Base-by-base conservation (phyloP, 2,113 vertebrate species). In the Nannospalax galili region DNA sequence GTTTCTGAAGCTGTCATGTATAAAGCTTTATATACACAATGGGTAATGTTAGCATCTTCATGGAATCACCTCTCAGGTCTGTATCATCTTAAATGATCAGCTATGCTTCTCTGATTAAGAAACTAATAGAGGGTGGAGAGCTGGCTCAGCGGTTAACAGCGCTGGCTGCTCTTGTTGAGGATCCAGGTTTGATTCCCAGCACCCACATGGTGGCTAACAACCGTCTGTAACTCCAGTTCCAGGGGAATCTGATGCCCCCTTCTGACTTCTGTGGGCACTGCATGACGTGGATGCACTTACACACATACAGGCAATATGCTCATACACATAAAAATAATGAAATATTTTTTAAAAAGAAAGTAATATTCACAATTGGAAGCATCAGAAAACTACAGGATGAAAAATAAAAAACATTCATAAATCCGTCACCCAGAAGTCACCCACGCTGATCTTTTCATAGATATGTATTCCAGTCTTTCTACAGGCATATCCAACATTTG, bases 111-210 rank as follows among this genome's bases (percentile, higher is more conserved):
- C 73, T 92, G 65, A 77, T 92, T 70, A 37, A 64, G 87, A 79
- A 93, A 88, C 56, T 64, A 91, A 67, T 70, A 86, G 92, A 69
- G n/a, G n/a, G n/a, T n/a, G n/a, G n/a, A n/a, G n/a, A n/a, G n/a
- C n/a, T n/a, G n/a, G n/a, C n/a, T n/a, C n/a, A n/a, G n/a, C n/a
- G n/a, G n/a, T n/a, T n/a, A n/a, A n/a, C n/a, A n/a, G n/a, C n/a
- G n/a, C n/a, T n/a, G n/a, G n/a, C n/a, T n/a, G n/a, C n/a, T n/a
- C n/a, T n/a, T n/a, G n/a, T n/a, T n/a, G n/a, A n/a, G n/a, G n/a
- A n/a, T n/a, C n/a, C n/a, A n/a, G n/a, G n/a, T n/a, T n/a, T n/a
- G n/a, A n/a, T n/a, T n/a, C n/a, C n/a, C n/a, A n/a, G n/a, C n/a
- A n/a, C n/a, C n/a, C n/a, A n/a, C n/a, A n/a, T n/a, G n/a, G n/a